Conservation (phyloP, 1,140 invertebrate species). For the Cydia pomonella region DNA sequence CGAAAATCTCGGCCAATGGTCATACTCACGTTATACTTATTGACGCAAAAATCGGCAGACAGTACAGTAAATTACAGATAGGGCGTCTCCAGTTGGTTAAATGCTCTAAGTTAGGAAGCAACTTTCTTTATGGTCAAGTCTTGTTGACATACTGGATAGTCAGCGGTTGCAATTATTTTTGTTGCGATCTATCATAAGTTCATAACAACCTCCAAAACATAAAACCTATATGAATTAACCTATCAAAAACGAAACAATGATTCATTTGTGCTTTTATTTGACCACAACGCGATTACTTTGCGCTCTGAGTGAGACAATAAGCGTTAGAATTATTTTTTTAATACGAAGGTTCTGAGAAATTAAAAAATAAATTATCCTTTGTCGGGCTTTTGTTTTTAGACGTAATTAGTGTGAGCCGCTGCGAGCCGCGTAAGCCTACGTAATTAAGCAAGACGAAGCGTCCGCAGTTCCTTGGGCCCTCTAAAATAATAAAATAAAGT, state of each 20-base stretch:
- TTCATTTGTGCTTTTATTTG: background rate
- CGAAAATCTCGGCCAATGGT: too few species aligned
- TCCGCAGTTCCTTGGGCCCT: slow-evolving; percentile 60
- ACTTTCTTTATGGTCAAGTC: too few species aligned
- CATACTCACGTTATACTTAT: too few species aligned
- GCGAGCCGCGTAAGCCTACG: slow-evolving; percentile 47
- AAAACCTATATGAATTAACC: background rate
- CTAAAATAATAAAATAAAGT: slow-evolving; percentile 74
- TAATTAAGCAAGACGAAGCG: slow-evolving; percentile 74
- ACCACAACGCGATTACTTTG: slow-evolving; percentile 2
- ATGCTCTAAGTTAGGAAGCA: too few species aligned
- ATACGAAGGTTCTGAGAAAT: slow-evolving; percentile 65
- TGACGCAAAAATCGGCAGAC: too few species aligned
- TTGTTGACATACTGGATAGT: too few species aligned
- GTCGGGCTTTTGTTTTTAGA: slow-evolving; percentile 69
- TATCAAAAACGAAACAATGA: background rate
- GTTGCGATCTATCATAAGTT: background rate
- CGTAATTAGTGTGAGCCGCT: slow-evolving; percentile 68
- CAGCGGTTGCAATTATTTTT: background rate
- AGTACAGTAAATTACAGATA: too few species aligned
- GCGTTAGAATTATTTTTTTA: slow-evolving; percentile 64
- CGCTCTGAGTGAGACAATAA: slow-evolving; percentile 43
- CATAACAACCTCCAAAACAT: background rate
- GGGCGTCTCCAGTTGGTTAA: too few species aligned
- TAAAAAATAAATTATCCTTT: slow-evolving; percentile 72